Percentiles rank a stretch among this genome's conserved stretches.
These are phyloP conservation scores for Furcifer pardalis DNA, from an alignment of 2,797 vertebrate genomes.

Conservation along the genomic window DNA sequence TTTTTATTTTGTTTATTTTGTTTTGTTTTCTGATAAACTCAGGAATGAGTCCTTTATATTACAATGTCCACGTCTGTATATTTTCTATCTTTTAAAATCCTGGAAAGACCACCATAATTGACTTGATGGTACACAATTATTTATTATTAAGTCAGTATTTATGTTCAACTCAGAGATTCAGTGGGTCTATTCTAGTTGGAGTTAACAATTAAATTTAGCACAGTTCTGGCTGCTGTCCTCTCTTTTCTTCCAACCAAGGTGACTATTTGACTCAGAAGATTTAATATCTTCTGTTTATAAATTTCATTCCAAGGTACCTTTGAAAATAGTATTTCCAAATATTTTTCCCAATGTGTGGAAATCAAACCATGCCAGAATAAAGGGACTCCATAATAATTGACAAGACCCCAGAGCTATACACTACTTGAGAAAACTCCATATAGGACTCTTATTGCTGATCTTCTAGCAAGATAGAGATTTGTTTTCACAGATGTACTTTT, in stretches of 20 bases:
- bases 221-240: neutral
- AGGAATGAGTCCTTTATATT: no score
- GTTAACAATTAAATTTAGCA: no score
- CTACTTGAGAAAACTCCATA: conserved; percentile 51
- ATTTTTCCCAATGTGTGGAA: conserved; percentile 35
- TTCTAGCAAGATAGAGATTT: conserved; percentile 60
- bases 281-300: neutral
- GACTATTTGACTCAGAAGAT: neutral
- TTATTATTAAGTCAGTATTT: no score
- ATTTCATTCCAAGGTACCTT: neutral
- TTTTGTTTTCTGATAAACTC: no score
- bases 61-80: no score
- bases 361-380: conserved; percentile 26
- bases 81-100: no score
- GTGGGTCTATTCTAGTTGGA: no score
- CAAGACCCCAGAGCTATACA: conserved; percentile 32
- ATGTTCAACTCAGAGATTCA: neutral
- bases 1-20: no score
- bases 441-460: conserved; percentile 59
- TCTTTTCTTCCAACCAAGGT: conserved; percentile 10
- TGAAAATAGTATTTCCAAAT: conserved; percentile 18
- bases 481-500: conserved; percentile 63
- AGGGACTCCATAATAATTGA: conserved; percentile 46
- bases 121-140: no score
- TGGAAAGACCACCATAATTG: no score